A percentile compares a stretch with the other conserved stretches of the same genome.
Conservation (phyloP, 2,888 invertebrate species). For the Heteromyza rotundicornis region DNA sequence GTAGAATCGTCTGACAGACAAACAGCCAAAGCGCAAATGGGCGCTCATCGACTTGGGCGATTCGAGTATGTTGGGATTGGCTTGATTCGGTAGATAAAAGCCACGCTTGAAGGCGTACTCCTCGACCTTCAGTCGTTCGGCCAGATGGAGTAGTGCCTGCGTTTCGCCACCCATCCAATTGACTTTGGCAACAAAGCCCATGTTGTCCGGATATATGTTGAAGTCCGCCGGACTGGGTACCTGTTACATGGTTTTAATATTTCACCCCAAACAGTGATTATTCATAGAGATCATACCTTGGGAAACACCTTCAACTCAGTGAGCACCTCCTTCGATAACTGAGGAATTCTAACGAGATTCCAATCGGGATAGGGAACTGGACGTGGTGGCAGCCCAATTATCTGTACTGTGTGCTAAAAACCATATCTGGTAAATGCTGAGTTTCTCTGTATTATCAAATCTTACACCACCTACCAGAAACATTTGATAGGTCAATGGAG, state of each 20-base stretch:
- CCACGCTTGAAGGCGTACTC: constrained; percentile 66
- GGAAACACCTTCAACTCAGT: constrained; percentile 64
- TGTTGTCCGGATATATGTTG: constrained; percentile 64
- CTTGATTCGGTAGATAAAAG: constrained; percentile 73
- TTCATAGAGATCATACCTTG: constrained; percentile 56
- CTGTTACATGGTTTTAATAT: constrained; percentile 39
- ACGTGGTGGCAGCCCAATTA: constrained; percentile 69
- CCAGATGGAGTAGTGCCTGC: constrained; percentile 67
- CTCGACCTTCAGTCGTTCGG: constrained; percentile 67
- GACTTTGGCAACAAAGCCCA: constrained; percentile 55
- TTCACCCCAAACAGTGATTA: too few species aligned
- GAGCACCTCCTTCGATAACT: constrained; percentile 63
- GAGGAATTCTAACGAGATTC: constrained; percentile 63
- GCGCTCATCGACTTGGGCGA: constrained; percentile 74
- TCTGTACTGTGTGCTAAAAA: constrained; percentile 68
- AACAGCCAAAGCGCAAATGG: constrained; percentile 74
- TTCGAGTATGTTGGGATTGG: constrained; percentile 71
- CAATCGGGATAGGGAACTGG: constrained; percentile 65
- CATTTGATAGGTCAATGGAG: constrained; percentile 75
- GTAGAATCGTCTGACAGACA: constrained; percentile 75
- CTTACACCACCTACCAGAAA: constrained; percentile 67
- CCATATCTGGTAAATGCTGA: not conserved
- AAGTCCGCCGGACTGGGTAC: constrained; percentile 68
- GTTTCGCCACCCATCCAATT: constrained; percentile 74
- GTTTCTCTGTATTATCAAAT: not conserved